These are phyloP conservation scores for Bibio marci DNA, from an alignment of 2,888 invertebrate species.

Conservation along the genomic window DNA sequence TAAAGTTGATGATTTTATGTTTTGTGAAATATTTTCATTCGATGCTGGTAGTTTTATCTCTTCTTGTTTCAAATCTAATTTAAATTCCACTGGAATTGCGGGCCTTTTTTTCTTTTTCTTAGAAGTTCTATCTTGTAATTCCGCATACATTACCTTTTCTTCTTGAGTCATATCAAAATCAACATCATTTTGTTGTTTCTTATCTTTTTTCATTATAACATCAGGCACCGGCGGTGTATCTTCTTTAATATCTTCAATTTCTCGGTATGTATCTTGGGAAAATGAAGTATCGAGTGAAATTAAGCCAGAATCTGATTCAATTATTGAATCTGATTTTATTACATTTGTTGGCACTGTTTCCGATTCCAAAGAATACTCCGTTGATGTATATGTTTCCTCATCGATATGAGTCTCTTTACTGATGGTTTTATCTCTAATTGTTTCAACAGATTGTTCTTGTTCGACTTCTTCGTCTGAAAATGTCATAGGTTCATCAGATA, in stretches of 20 bases:
- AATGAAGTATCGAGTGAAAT: slow-evolving; percentile 2
- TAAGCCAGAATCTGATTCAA: slow-evolving; percentile 6
- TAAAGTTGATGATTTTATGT: not conserved
- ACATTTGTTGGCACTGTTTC: not conserved
- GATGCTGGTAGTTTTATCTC: no score
- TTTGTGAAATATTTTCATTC: no score
- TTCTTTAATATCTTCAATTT: slow-evolving; percentile 11
- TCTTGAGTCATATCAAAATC: slow-evolving; percentile 20
- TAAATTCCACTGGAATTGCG: slow-evolving; percentile 24
- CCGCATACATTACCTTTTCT: slow-evolving; percentile 20
- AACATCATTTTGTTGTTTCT: slow-evolving; percentile 7
- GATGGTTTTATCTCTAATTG: not conserved
- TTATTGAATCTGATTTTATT: not conserved
- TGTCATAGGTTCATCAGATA: slow-evolving; percentile 24
- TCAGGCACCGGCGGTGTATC: no score
- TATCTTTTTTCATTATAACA: slow-evolving; percentile 3
- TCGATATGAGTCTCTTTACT: not conserved
- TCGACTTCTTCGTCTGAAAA: slow-evolving; percentile 23
- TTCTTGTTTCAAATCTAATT: not conserved
- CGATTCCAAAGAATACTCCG: not conserved
- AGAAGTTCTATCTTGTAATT: slow-evolving; percentile 22
- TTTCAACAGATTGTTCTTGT: slow-evolving; percentile 4
- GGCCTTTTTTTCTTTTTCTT: slow-evolving; percentile 28
- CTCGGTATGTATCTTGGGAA: slow-evolving; percentile 7
- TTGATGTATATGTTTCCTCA: slow-evolving; percentile 3